Conservation (phyloP, 2,888 invertebrate genomes). For the Heliconius ismenius region DNA sequence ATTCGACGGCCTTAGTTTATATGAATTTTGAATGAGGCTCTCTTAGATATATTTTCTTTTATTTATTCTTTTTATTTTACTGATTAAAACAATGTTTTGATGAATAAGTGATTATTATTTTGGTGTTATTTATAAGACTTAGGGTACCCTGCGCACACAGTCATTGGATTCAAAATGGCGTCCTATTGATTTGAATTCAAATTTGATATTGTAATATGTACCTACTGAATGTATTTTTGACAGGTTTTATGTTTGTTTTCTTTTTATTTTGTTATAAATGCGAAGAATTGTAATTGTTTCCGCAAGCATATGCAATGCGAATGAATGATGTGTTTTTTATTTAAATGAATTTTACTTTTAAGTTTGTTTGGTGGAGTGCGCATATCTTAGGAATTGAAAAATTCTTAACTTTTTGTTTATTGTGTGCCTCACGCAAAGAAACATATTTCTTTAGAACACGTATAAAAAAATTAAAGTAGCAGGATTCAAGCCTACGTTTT, state of each 20-base stretch:
- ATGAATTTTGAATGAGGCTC: background rate
- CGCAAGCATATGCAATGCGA: slow-evolving; percentile 12
- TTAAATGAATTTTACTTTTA: too few relatives aligned
- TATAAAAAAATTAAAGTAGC: too few relatives aligned
- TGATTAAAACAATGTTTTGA: background rate
- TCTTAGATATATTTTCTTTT: background rate
- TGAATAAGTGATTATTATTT: background rate
- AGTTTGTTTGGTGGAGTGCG: too few relatives aligned
- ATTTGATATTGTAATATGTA: background rate
- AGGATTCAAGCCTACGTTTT: too few relatives aligned
- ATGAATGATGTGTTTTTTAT: background rate
- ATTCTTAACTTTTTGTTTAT: too few relatives aligned
- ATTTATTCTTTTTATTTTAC: background rate
- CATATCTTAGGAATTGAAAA: too few relatives aligned
- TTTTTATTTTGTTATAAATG: background rate
- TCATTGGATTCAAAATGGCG: slow-evolving; percentile 12
- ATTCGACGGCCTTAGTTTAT: background rate
- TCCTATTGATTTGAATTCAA: background rate
- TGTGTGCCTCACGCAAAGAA: too few relatives aligned
- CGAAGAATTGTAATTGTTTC: background rate
- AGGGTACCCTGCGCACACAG: background rate
- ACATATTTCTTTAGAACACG: too few relatives aligned
- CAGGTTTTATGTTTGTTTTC: background rate
- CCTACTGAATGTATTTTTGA: background rate
- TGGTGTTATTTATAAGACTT: too few relatives aligned